Evolutionary conservation across 2,113 vertebrate species (phyloP).

Genomic region (Paracanthobrama guichenoti): DNA sequence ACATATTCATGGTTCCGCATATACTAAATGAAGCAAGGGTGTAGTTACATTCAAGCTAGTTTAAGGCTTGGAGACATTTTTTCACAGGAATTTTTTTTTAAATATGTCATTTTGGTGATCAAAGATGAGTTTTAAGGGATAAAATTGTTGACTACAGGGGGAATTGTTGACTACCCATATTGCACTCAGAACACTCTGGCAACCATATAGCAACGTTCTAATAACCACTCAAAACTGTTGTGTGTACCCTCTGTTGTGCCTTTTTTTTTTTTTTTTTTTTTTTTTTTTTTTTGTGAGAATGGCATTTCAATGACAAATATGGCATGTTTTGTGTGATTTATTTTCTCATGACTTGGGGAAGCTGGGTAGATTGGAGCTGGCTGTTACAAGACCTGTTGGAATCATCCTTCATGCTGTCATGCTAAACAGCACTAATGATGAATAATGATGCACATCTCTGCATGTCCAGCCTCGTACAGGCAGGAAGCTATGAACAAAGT

Average conservation of each 20-base stretch:
- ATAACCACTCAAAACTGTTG: background rate
- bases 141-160: too few species aligned
- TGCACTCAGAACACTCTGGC: background rate
- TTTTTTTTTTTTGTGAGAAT: background rate
- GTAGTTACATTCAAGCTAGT: too few species aligned
- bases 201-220: background rate
- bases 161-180: too few species aligned
- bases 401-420: slow-evolving; percentile 43
- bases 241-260: too few species aligned
- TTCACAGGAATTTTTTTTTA: too few species aligned
- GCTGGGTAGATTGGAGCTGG: slow-evolving; percentile 14
- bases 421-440: slow-evolving; percentile 53
- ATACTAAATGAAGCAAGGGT: too few species aligned
- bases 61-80: too few species aligned
- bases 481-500: slow-evolving; percentile 20
- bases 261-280: background rate
- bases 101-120: too few species aligned
- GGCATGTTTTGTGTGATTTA: background rate
- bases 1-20: too few species aligned
- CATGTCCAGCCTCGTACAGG: slow-evolving; percentile 42
- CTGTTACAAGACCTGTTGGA: slow-evolving; percentile 27
- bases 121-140: too few species aligned
- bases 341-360: slow-evolving; percentile 15
- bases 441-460: slow-evolving; percentile 51
- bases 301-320: slow-evolving; percentile 1